phyloP scores from a whole-genome alignment of 2,888 invertebrate species.

The Mimumesa dahlbomi region DNA sequence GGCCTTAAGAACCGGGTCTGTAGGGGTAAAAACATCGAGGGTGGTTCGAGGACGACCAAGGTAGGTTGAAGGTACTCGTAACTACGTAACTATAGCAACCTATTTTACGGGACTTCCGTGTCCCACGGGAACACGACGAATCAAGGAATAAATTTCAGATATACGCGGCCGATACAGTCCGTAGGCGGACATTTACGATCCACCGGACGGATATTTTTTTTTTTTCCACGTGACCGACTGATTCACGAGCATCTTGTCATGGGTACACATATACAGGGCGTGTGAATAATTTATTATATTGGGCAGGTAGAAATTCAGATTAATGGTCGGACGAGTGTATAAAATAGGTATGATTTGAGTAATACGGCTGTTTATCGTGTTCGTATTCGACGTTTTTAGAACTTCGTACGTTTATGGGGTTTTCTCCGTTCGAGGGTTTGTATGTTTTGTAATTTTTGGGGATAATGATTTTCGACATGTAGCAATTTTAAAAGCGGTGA shows the following conservation, averaged over 20 bases:
- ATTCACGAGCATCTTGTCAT: slow-evolving; percentile 35
- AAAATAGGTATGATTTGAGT: too few species aligned
- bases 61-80: slow-evolving; percentile 38
- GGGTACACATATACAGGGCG: background rate
- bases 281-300: background rate
- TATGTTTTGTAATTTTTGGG: too few species aligned
- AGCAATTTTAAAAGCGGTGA: too few species aligned
- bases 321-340: too few species aligned
- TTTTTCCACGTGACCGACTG: slow-evolving; percentile 47
- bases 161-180: slow-evolving; percentile 37
- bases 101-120: slow-evolving; percentile 41
- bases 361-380: too few species aligned
- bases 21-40: slow-evolving; percentile 19
- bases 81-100: slow-evolving; percentile 49
- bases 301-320: too few species aligned
- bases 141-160: slow-evolving; percentile 55
- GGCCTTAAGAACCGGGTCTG: slow-evolving; percentile 13
- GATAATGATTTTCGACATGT: too few species aligned
- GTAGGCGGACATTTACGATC: slow-evolving; percentile 55
- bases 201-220: slow-evolving; percentile 46
- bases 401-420: too few species aligned
- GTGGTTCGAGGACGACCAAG: background rate
- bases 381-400: too few species aligned
- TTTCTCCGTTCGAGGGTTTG: too few species aligned
- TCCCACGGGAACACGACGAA: slow-evolving; percentile 22